phyloP scores from a whole-genome alignment of 2,888 invertebrate genomes.

The Caenorhabditis angaria region DNA sequence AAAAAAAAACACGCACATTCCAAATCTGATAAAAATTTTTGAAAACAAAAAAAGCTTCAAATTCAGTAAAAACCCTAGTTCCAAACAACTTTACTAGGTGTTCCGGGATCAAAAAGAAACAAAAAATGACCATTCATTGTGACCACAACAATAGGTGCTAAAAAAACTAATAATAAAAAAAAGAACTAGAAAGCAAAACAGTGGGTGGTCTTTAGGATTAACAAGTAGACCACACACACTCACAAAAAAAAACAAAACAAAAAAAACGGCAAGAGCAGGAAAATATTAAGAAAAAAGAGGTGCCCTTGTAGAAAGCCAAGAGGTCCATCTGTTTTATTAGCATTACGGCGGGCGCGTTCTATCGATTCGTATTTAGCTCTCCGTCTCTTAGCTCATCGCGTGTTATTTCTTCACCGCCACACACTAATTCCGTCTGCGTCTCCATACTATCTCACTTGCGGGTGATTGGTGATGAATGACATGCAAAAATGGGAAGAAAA shows the following conservation, averaged over 20 bases:
- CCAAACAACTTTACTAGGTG: too few relatives aligned
- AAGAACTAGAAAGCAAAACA: neutral
- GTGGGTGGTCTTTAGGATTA: neutral
- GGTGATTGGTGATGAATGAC: slow-evolving; percentile 2
- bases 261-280: slow-evolving; percentile 29
- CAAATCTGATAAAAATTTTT: too few relatives aligned
- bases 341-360: slow-evolving; percentile 45
- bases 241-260: neutral
- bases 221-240: neutral
- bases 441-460: neutral
- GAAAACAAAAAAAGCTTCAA: too few relatives aligned
- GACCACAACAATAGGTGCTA: too few relatives aligned
- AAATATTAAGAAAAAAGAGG: slow-evolving; percentile 3
- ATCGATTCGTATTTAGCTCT: slow-evolving; percentile 35
- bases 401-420: slow-evolving; percentile 14
- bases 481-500: slow-evolving; percentile 10
- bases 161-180: too few relatives aligned
- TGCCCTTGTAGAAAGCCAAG: slow-evolving; percentile 10
- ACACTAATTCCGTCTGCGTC: neutral
- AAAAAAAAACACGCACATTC: too few relatives aligned
- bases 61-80: too few relatives aligned
- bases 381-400: slow-evolving; percentile 3
- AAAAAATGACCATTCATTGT: too few relatives aligned
- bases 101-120: too few relatives aligned
- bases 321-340: slow-evolving; percentile 53